A percentile compares a stretch with the other conserved stretches of the same genome.
Conservation (phyloP, 2,888 invertebrate species). For the Trachelus tabidus region DNA sequence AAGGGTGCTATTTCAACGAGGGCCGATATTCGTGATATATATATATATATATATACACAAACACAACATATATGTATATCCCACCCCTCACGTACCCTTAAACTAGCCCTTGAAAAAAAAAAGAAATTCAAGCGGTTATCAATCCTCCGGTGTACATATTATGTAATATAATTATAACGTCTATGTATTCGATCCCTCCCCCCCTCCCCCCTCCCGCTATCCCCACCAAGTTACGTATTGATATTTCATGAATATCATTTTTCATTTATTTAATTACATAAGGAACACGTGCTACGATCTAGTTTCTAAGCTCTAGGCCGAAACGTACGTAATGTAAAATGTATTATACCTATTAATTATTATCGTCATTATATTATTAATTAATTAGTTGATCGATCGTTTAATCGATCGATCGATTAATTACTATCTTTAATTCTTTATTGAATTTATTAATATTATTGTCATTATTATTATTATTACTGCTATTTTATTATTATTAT, state of each 20-base stretch:
- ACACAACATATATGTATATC: constrained; percentile 24
- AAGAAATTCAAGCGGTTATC: constrained; percentile 9
- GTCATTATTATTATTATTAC: constrained; percentile 37
- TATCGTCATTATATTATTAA: constrained; percentile 44
- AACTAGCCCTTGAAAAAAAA: constrained; percentile 8
- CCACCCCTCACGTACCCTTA: constrained; percentile 17
- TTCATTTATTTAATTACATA: constrained; percentile 30
- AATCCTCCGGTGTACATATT: constrained; percentile 42
- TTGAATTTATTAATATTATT: constrained; percentile 34
- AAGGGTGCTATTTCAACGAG: not conserved
- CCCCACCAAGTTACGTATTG: constrained; percentile 32
- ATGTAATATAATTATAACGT: not conserved
- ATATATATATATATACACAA: constrained; percentile 36
- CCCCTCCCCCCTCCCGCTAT: too few species aligned
- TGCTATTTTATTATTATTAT: constrained; percentile 25
- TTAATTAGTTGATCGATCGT: not conserved
- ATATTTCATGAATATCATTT: constrained; percentile 28
- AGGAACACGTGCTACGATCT: constrained; percentile 37
- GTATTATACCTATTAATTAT: constrained; percentile 57
- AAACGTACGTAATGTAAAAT: constrained; percentile 59
- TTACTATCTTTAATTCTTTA: constrained; percentile 3
- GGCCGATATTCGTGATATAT: constrained; percentile 27
- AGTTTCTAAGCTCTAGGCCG: constrained; percentile 49
- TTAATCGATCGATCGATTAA: not conserved
- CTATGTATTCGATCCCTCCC: not conserved